phyloP scores from a whole-genome alignment of 1,140 invertebrate species.

The Steinernema feltiae region DNA sequence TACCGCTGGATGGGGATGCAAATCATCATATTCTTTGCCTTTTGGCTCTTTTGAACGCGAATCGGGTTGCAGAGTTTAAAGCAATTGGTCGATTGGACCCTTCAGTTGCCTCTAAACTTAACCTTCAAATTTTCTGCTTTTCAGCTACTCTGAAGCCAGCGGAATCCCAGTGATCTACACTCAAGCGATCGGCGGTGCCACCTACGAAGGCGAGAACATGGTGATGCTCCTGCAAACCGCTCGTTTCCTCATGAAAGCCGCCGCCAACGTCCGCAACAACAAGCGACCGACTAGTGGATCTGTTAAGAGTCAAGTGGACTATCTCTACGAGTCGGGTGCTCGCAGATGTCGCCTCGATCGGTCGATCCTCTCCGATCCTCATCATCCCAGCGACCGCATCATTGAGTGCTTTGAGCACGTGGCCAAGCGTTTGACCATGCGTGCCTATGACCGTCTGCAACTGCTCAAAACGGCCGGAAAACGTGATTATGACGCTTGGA shows the following conservation, averaged over 20 bases:
- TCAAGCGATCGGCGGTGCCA: slow-evolving; percentile 74
- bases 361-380: neutral
- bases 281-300: neutral
- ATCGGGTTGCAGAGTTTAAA: no score
- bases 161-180: slow-evolving; percentile 77
- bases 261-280: slow-evolving; percentile 24
- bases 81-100: no score
- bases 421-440: slow-evolving; percentile 27
- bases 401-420: slow-evolving; percentile 37
- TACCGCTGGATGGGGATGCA: no score
- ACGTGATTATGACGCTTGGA: slow-evolving; percentile 47
- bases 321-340: neutral
- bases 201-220: slow-evolving; percentile 89
- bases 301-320: slow-evolving; percentile 8
- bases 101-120: no score
- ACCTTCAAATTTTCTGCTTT: no score
- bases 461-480: slow-evolving; percentile 30
- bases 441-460: slow-evolving; percentile 43
- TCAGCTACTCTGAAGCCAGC: slow-evolving; percentile 72
- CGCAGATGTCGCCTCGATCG: slow-evolving; percentile 11
- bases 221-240: slow-evolving; percentile 81
- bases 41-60: no score
- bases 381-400: slow-evolving; percentile 28
- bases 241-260: slow-evolving; percentile 54
- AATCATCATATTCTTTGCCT: no score